Evolutionary conservation across 2,113 vertebrate genomes (phyloP).

Genomic region (Ivindomyrus marchei): DNA sequence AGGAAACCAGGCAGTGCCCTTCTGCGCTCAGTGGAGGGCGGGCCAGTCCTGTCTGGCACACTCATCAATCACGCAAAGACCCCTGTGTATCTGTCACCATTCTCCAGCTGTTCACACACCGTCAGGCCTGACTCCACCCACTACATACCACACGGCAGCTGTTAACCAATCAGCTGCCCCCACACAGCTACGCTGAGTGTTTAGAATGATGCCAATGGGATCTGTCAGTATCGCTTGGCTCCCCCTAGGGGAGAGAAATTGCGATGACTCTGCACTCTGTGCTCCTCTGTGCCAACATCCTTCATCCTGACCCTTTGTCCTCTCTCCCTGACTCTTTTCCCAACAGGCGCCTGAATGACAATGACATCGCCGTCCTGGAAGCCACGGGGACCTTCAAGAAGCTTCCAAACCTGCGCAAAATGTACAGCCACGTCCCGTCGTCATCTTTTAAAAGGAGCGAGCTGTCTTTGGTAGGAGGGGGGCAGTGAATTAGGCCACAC

Average conservation of each 20-base stretch:
- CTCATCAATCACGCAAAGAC: conserved; percentile 27
- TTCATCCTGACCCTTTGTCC: neutral
- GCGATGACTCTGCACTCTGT: neutral
- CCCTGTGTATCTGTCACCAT: conserved; percentile 5
- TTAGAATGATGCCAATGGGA: neutral
- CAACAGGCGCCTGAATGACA: conserved; percentile 84
- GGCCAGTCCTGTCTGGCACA: conserved; percentile 33
- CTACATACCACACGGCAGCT: neutral
- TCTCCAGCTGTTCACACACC: neutral
- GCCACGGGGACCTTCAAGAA: conserved; percentile 84
- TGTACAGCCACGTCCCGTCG: conserved; percentile 61
- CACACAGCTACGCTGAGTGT: neutral
- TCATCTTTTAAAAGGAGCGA: neutral
- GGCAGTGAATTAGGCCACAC: neutral
- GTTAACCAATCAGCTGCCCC: neutral
- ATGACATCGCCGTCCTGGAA: conserved; percentile 83
- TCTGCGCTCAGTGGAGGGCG: conserved; percentile 50
- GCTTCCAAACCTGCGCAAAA: conserved; percentile 83
- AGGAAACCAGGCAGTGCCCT: conserved; percentile 46
- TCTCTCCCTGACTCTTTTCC: neutral
- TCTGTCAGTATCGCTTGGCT: neutral
- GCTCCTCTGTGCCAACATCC: neutral
- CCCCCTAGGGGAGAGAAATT: neutral
- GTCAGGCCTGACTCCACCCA: neutral
- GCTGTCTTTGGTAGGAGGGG: neutral